Evolutionary conservation across 2,888 invertebrate species (phyloP).

Genomic region (Clistopyga incitator): DNA sequence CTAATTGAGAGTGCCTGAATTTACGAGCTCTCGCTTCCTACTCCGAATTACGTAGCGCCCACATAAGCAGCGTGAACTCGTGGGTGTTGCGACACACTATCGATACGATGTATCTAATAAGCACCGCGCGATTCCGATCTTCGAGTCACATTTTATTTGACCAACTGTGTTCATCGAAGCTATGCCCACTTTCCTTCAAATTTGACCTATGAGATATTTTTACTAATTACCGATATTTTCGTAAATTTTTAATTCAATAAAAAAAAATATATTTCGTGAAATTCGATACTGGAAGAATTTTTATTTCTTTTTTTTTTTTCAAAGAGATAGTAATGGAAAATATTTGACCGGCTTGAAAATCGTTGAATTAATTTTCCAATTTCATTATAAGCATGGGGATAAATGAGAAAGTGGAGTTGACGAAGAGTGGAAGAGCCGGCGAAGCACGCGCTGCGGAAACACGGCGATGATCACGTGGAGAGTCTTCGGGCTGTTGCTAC

Average conservation of each 20-base stretch:
- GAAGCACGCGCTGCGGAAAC: slow-evolving; percentile 4
- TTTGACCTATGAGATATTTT: no score
- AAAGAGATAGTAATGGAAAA: no score
- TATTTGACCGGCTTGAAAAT: no score
- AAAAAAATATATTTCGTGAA: no score
- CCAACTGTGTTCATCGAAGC: background rate
- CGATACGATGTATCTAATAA: background rate
- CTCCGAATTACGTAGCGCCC: background rate
- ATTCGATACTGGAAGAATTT: no score
- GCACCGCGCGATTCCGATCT: background rate
- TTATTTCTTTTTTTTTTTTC: no score
- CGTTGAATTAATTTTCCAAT: no score
- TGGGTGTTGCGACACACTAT: background rate
- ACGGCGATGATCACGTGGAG: slow-evolving; percentile 43
- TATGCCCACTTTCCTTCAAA: no score
- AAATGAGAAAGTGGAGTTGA: background rate
- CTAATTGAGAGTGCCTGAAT: slow-evolving; percentile 35
- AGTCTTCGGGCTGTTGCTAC: slow-evolving; percentile 51
- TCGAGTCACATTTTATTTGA: slow-evolving; percentile 11
- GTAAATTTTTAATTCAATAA: no score
- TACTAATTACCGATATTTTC: no score
- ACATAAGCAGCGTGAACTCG: background rate
- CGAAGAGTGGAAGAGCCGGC: background rate
- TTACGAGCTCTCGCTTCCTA: slow-evolving; percentile 8
- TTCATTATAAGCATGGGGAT: background rate